Percentiles rank a stretch among this genome's conserved stretches.
phyloP scores from a whole-genome alignment of 2,888 invertebrate species.

The Dasypogon diadema region DNA sequence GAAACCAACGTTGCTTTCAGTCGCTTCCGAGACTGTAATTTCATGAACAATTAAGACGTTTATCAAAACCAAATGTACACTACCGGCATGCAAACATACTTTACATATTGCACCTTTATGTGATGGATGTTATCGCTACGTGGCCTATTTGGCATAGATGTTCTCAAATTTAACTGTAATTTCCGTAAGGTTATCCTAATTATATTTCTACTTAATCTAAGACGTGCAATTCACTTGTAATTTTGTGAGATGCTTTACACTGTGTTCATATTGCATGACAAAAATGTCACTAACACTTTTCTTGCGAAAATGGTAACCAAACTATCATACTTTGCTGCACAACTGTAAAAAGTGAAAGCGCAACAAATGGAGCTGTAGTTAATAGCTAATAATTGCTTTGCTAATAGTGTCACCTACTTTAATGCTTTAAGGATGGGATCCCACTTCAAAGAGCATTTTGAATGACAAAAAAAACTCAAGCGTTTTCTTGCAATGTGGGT shows the following conservation, averaged over 20 bases:
- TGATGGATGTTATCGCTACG: not conserved
- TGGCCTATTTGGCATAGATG: too few relatives aligned
- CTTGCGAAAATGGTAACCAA: not conserved
- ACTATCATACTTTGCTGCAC: too few relatives aligned
- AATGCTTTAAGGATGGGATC: too few relatives aligned
- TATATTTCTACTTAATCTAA: not conserved
- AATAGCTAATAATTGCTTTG: too few relatives aligned
- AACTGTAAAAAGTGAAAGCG: too few relatives aligned
- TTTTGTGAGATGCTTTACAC: too few relatives aligned
- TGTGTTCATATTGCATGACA: not conserved
- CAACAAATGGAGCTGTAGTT: too few relatives aligned
- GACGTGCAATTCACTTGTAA: not conserved
- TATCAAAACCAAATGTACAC: slow-evolving; percentile 8
- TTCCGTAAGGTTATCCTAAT: not conserved
- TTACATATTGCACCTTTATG: not conserved
- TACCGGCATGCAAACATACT: slow-evolving; percentile 20
- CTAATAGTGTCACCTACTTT: too few relatives aligned
- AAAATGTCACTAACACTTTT: not conserved
- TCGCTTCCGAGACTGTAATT: slow-evolving; percentile 41
- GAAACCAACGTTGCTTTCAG: slow-evolving; percentile 17
- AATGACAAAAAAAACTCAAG: too few relatives aligned
- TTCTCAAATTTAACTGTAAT: not conserved
- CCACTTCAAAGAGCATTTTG: too few relatives aligned
- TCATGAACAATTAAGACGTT: slow-evolving; percentile 43
- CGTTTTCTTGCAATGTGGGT: too few relatives aligned